These are phyloP conservation scores for Threskiornis aethiopicus DNA, from an alignment of 2,797 vertebrate genomes.

Conservation along the genomic window DNA sequence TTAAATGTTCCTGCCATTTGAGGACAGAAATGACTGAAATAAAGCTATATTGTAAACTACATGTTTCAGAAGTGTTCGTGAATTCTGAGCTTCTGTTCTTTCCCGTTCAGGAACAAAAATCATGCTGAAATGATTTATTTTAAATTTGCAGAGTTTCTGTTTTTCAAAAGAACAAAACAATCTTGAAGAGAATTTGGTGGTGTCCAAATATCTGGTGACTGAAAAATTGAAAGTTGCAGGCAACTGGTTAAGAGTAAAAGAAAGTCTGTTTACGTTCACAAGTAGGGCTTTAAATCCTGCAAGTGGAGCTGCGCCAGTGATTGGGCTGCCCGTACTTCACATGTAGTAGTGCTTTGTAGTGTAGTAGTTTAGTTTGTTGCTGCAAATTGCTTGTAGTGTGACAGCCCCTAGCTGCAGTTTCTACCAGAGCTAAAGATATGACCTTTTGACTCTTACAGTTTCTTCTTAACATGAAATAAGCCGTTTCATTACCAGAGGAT, in stretches of 20 bases:
- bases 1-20: not conserved
- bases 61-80: not conserved
- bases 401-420: not conserved
- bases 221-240: not conserved
- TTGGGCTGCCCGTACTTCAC: not conserved
- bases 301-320: not conserved
- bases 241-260: not conserved
- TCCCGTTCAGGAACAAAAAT: not conserved
- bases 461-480: not conserved
- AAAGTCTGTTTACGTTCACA: fast-evolving
- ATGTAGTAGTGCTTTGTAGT: not conserved
- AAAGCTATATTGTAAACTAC: not conserved
- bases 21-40: not conserved
- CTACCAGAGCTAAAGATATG: not conserved
- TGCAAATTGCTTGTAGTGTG: not conserved
- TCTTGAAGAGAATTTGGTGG: not conserved
- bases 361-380: not conserved
- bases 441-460: not conserved
- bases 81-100: not conserved
- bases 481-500: not conserved
- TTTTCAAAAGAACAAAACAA: not conserved
- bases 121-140: fast-evolving
- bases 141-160: not conserved
- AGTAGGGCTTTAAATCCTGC: not conserved
- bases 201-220: not conserved